A percentile compares a stretch with the other conserved stretches of the same genome.
These are phyloP conservation scores for Siphamia tubifer DNA, from an alignment of 2,113 vertebrate species.

Conservation along the genomic window DNA sequence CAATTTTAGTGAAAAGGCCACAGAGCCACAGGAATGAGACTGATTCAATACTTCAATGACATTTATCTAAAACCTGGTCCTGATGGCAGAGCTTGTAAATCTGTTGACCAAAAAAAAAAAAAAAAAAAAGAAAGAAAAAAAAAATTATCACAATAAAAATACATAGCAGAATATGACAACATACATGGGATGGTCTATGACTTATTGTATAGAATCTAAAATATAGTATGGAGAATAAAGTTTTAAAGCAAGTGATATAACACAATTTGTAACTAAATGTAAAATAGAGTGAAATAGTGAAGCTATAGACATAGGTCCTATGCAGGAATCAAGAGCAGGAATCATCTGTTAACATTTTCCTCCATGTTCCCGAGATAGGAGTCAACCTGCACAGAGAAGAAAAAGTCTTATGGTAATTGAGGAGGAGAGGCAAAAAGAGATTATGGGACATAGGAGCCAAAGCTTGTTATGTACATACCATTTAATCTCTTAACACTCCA, in stretches of 20 bases:
- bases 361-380: slow-evolving; percentile 83
- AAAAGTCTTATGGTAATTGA: slow-evolving; percentile 3
- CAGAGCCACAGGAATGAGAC: slow-evolving; percentile 59
- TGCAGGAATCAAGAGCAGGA: slow-evolving; percentile 81
- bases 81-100: slow-evolving; percentile 43
- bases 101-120: slow-evolving; percentile 67
- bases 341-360: slow-evolving; percentile 54
- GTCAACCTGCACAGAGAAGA: slow-evolving; percentile 75
- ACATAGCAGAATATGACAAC: slow-evolving; percentile 61
- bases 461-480: slow-evolving; percentile 16
- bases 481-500: neutral
- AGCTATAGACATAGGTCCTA: slow-evolving; percentile 85
- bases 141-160: slow-evolving; percentile 55
- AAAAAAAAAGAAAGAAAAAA: slow-evolving; percentile 52
- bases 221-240: slow-evolving; percentile 62
- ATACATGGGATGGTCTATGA: slow-evolving; percentile 77
- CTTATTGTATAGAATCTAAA: slow-evolving; percentile 55
- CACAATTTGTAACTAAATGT: slow-evolving; percentile 80
- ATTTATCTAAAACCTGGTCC: slow-evolving; percentile 39
- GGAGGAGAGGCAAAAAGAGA: neutral
- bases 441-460: slow-evolving; percentile 5
- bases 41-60: slow-evolving; percentile 45
- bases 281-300: slow-evolving; percentile 83
- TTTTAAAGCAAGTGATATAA: slow-evolving; percentile 80
- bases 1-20: slow-evolving; percentile 54